Evolutionary conservation across 2,888 invertebrate genomes (phyloP), one percentile per base, ranked within the genome.

Genomic region (Lacanobia oleracea): DNA sequence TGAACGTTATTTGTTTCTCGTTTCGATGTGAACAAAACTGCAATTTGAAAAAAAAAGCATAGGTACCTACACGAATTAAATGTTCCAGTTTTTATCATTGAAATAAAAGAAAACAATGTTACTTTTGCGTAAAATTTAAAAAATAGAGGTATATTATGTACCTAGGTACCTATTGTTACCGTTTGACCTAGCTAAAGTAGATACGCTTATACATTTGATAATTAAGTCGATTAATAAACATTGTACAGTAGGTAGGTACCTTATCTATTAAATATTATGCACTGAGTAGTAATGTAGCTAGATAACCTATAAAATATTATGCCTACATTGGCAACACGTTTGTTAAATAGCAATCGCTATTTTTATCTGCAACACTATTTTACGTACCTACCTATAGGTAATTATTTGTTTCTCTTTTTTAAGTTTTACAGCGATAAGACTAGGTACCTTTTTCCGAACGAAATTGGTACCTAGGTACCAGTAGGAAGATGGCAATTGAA

Each of bases 11-110:
- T 70, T 18, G n/a, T 57, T 70, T 59, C 14, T 33, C 5, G 16
- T 51, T 71, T 53, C 21, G 18, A 74, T 23, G 10, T n/a, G 1
- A 59, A 59, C 27, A 59, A 60, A 59, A 75, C 60, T 65, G 27
- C 7, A 57, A 57, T 43, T 56, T 60, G 12, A 12, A 14, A 21
- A 48, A 67, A 48, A 63, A 59, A n/a, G n/a, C n/a, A n/a, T n/a
- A n/a, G n/a, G n/a, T 0, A 63, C 59, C 37, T 23, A 40, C 33
- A 33, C 33, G 12, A 57, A 45, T 73, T 27, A 37, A 73, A 63
- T 23, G 2, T 57, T 53, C 10, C 43, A 54, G 14, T 43, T 33
- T 72, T 3, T 21, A 21, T 27, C 2, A 45, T 43, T n/a, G 40
- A 14, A 56, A 21, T 23, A 40, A 21, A 45, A 50, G 18, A 21